These are phyloP conservation scores for Thecocarcelia acutangulata DNA, from an alignment of 2,888 invertebrate genomes.

Conservation along the genomic window DNA sequence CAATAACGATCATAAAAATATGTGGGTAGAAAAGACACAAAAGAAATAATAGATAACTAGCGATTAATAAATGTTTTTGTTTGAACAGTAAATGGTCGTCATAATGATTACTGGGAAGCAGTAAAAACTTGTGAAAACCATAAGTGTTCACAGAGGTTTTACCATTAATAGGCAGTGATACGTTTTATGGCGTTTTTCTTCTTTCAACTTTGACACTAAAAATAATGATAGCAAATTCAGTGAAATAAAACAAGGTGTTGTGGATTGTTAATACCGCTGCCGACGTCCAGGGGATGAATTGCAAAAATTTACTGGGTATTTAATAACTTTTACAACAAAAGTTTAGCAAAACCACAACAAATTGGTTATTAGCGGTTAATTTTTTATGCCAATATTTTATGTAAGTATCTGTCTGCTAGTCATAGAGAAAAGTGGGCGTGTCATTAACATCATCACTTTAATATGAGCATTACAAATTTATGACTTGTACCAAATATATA, in stretches of 20 bases:
- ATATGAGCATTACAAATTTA: conserved; percentile 42
- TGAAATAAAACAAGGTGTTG: conserved; percentile 19
- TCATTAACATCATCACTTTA: conserved; percentile 36
- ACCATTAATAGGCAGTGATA: conserved; percentile 35
- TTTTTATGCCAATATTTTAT: conserved; percentile 20
- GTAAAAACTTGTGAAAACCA: conserved; percentile 33
- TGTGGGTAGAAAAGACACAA: conserved; percentile 17
- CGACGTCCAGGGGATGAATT: conserved; percentile 57
- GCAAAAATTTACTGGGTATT: conserved; percentile 37
- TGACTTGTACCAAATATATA: conserved; percentile 39
- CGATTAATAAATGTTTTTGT: not conserved
- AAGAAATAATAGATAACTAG: conserved; percentile 36
- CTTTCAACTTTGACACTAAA: not conserved
- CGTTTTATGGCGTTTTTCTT: conserved; percentile 37
- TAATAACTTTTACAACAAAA: conserved; percentile 25
- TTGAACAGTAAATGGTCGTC: not conserved
- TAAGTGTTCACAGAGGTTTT: conserved; percentile 2
- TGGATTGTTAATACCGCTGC: not conserved
- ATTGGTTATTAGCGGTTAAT: conserved; percentile 64
- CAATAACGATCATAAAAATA: conserved; percentile 42
- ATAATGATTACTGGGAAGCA: not conserved
- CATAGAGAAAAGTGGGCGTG: conserved; percentile 56
- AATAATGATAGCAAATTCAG: not conserved
- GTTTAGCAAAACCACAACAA: conserved; percentile 57
- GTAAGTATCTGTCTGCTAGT: not conserved